phyloP scores from a whole-genome alignment of 2,113 vertebrate species.

The Vulpes ferrilata region DNA sequence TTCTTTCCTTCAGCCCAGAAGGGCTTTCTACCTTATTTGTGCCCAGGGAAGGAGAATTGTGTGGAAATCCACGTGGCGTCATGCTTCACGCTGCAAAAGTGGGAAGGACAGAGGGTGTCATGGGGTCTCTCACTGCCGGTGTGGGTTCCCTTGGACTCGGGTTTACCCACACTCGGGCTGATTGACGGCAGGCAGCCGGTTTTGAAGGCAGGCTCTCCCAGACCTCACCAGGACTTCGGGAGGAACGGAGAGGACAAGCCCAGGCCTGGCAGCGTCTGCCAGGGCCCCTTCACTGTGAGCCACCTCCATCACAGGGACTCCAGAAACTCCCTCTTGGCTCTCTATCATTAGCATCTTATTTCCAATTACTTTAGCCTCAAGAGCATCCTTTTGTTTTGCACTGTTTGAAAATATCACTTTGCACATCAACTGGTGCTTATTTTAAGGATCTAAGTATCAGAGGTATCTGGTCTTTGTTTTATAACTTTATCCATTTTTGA shows the following conservation, averaged over 20 bases:
- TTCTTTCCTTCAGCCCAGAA: neutral
- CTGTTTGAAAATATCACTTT: neutral
- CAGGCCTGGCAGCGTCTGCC: rapidly evolving
- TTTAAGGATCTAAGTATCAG: neutral
- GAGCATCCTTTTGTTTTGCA: neutral
- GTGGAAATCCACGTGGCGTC: rapidly evolving
- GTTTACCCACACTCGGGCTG: neutral
- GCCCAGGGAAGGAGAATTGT: neutral
- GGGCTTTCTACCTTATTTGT: neutral
- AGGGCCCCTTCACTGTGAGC: neutral
- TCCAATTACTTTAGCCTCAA: neutral
- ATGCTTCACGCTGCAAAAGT: neutral
- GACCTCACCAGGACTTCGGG: neutral
- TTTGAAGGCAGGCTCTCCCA: neutral
- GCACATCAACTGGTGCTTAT: neutral
- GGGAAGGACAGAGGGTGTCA: neutral
- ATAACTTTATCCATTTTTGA: neutral
- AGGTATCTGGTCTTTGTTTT: conserved; percentile 30
- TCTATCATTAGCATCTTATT: neutral
- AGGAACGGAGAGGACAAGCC: neutral
- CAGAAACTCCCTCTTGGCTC: neutral
- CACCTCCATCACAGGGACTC: neutral
- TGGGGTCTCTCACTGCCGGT: neutral
- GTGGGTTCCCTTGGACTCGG: neutral
- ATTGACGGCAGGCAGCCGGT: neutral